Evolutionary conservation across 37 sponge, comb jelly and placozoan genomes (phyloP).

Genomic region (Aplysina aerophoba): DNA sequence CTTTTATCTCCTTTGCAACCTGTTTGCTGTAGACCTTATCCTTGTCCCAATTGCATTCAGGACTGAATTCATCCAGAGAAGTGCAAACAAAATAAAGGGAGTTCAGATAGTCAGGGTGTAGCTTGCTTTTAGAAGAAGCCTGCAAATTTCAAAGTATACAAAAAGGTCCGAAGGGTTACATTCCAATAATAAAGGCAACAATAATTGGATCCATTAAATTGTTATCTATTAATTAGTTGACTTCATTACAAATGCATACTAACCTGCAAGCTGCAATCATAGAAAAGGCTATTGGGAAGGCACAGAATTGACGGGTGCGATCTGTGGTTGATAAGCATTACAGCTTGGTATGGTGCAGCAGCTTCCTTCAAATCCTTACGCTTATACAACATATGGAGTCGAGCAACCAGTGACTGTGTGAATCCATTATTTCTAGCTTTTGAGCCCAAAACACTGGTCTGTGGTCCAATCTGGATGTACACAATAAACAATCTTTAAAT

Average conservation of each 20-base stretch:
- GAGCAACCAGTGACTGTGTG: conserved; percentile 53
- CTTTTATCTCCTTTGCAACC: conserved; percentile 37
- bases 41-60: not conserved
- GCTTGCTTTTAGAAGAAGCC: not conserved
- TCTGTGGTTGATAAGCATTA: conserved; percentile 59
- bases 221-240: not conserved
- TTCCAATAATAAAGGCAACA: too few relatives aligned
- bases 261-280: conserved; percentile 40
- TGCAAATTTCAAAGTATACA: not conserved
- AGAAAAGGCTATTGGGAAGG: conserved; percentile 53
- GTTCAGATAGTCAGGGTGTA: conserved; percentile 42
- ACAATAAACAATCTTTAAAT: not conserved
- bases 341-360: conserved; percentile 15
- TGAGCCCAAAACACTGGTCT: conserved; percentile 58
- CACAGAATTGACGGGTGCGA: conserved; percentile 52
- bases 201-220: too few relatives aligned
- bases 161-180: too few relatives aligned
- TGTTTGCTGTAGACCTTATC: not conserved
- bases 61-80: conserved; percentile 21
- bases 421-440: conserved; percentile 52
- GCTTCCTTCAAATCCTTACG: not conserved
- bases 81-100: conserved; percentile 68
- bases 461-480: conserved; percentile 67
- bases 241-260: not conserved
- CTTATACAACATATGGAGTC: conserved; percentile 47